Conservation (phyloP, 1,140 invertebrate genomes). For the Drosophila pseudoananassae region DNA sequence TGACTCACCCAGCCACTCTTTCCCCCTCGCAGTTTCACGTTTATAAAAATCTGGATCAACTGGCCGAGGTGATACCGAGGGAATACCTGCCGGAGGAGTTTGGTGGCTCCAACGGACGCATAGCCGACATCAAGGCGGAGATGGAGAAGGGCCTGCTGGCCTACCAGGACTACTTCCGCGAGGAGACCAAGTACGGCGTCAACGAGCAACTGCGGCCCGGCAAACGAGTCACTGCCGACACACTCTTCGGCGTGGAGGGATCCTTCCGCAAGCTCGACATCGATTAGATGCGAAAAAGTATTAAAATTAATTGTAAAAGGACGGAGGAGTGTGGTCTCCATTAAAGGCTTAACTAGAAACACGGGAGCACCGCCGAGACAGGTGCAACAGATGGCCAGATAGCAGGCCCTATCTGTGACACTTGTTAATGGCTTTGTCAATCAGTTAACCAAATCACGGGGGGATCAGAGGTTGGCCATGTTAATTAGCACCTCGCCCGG, state of each 20-base stretch:
- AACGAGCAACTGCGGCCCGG: constrained; percentile 86
- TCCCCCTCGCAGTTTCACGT: constrained; percentile 75
- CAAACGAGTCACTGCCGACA: constrained; percentile 84
- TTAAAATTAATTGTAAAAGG: not conserved
- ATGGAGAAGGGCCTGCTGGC: constrained; percentile 85
- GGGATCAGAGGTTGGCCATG: constrained; percentile 51
- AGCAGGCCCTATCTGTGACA: constrained; percentile 64
- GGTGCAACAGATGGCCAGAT: constrained; percentile 24
- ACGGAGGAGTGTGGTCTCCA: not conserved
- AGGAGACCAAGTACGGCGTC: constrained; percentile 85
- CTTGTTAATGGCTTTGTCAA: constrained; percentile 70
- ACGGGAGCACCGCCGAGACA: not conserved
- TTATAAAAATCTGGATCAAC: constrained; percentile 84
- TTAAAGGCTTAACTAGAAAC: not conserved
- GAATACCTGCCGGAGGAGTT: constrained; percentile 86
- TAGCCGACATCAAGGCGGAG: constrained; percentile 84
- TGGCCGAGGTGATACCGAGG: constrained; percentile 84
- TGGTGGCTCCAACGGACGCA: constrained; percentile 85
- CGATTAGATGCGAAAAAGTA: constrained; percentile 47
- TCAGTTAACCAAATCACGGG: constrained; percentile 61
- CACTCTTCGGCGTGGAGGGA: constrained; percentile 86
- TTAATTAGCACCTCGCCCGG: constrained; percentile 41
- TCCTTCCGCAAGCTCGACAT: constrained; percentile 85
- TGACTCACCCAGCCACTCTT: not conserved
- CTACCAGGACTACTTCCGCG: constrained; percentile 84